Evolutionary conservation across 2,888 invertebrate genomes (phyloP).

Genomic region (Bhutanitis thaidina): DNA sequence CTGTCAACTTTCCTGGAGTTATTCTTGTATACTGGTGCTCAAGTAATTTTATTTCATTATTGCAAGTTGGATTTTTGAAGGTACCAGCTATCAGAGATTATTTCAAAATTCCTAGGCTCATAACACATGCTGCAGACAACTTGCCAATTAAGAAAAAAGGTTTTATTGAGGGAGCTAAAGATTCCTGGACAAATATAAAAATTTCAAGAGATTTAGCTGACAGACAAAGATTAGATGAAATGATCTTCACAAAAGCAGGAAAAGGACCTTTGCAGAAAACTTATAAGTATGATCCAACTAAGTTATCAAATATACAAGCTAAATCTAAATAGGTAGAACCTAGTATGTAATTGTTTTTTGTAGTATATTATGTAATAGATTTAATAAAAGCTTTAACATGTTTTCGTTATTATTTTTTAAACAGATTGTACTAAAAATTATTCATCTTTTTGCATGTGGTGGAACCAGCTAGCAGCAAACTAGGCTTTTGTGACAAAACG

Average conservation of each 20-base stretch:
- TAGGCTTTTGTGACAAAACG: no score
- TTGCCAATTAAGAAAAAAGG: conserved; percentile 86
- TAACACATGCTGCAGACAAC: conserved; percentile 76
- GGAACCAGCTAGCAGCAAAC: no score
- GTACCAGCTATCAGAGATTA: conserved; percentile 86
- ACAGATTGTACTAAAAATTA: no score
- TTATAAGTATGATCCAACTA: conserved; percentile 91
- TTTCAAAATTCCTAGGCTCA: conserved; percentile 85
- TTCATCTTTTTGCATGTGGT: no score
- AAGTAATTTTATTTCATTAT: conserved; percentile 90
- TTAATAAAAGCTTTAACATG: background rate
- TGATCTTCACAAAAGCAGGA: conserved; percentile 91
- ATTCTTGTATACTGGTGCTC: conserved; percentile 95
- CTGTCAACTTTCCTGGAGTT: conserved; percentile 92
- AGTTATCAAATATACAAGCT: conserved; percentile 73
- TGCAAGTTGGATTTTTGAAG: conserved; percentile 88
- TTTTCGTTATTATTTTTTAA: background rate
- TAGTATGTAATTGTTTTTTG: conserved; percentile 17
- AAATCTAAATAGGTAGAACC: conserved; percentile 70
- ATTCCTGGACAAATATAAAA: conserved; percentile 91
- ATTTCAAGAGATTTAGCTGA: conserved; percentile 88
- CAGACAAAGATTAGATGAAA: conserved; percentile 86
- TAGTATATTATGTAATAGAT: background rate
- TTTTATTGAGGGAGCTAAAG: conserved; percentile 88
- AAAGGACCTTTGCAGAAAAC: conserved; percentile 93